These are phyloP conservation scores for Xiphophorus couchianus DNA, from an alignment of 2,113 vertebrate species.

Conservation along the genomic window DNA sequence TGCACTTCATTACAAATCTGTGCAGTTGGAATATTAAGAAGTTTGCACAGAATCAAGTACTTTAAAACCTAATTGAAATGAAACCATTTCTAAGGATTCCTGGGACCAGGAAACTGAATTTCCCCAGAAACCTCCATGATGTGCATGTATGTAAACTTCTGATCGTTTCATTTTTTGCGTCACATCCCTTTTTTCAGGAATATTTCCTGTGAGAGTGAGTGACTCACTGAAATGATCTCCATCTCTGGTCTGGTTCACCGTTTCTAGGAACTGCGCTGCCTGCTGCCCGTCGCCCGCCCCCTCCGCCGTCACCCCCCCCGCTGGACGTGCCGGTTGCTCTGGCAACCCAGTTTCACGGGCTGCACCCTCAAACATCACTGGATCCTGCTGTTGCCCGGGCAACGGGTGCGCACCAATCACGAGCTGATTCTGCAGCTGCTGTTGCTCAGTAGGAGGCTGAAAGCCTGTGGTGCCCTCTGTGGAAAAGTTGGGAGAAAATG, in stretches of 20 bases:
- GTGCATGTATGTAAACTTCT: not conserved
- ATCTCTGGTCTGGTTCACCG: slow-evolving; percentile 53
- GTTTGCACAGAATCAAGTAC: no score
- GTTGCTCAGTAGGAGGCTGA: slow-evolving; percentile 68
- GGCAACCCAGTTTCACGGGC: slow-evolving; percentile 59
- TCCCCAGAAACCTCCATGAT: not conserved
- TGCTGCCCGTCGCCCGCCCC: slow-evolving; percentile 49
- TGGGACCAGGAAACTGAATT: not conserved
- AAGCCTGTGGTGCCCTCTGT: slow-evolving; percentile 61
- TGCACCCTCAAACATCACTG: slow-evolving; percentile 51
- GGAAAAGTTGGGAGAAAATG: slow-evolving; percentile 67
- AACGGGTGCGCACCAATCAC: slow-evolving; percentile 60
- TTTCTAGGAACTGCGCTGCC: slow-evolving; percentile 53
- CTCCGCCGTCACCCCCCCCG: slow-evolving; percentile 46
- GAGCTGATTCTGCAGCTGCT: slow-evolving; percentile 39
- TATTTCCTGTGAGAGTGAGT: not conserved
- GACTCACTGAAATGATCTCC: slow-evolving; percentile 71
- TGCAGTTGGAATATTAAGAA: no score
- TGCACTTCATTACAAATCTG: no score
- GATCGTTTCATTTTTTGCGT: not conserved
- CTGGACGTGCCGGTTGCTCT: slow-evolving; percentile 66
- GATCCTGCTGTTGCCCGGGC: slow-evolving; percentile 70
- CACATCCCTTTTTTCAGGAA: not conserved
- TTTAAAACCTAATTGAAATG: no score
- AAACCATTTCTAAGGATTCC: no score